A percentile compares a stretch with the other conserved stretches of the same genome.
Conservation (phyloP, 1,140 invertebrate genomes). For the Drosophila watanabei region DNA sequence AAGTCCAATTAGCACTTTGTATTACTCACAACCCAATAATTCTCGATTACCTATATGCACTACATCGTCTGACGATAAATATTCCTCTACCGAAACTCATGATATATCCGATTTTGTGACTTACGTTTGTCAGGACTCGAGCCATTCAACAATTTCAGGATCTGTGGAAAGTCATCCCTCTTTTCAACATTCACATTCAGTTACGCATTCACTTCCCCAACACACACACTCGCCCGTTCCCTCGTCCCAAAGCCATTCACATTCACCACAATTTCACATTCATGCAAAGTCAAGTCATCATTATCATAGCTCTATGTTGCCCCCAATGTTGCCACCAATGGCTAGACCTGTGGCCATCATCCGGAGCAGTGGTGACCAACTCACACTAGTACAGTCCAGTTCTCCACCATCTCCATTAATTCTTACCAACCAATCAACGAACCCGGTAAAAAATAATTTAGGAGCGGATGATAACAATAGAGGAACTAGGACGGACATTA, state of each 20-base stretch:
- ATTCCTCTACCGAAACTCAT: slow-evolving; percentile 86
- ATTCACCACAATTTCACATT: slow-evolving; percentile 72
- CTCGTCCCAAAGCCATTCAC: slow-evolving; percentile 54
- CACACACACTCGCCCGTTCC: background rate
- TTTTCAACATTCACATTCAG: slow-evolving; percentile 62
- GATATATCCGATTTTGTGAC: slow-evolving; percentile 98
- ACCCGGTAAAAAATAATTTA: slow-evolving; percentile 33
- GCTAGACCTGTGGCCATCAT: slow-evolving; percentile 98
- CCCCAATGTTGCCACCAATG: slow-evolving; percentile 98
- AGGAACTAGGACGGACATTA: slow-evolving; percentile 6
- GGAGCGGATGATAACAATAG: slow-evolving; percentile 44
- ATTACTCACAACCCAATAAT: slow-evolving; percentile 87
- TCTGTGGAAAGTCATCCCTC: slow-evolving; percentile 37
- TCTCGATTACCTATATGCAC: slow-evolving; percentile 51
- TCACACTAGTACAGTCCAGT: slow-evolving; percentile 86
- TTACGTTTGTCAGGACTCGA: slow-evolving; percentile 96
- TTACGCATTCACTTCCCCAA: slow-evolving; percentile 26
- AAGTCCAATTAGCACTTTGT: slow-evolving; percentile 85
- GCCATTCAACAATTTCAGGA: slow-evolving; percentile 36
- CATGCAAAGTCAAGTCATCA: slow-evolving; percentile 69
- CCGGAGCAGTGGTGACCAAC: slow-evolving; percentile 92
- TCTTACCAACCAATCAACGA: slow-evolving; percentile 46
- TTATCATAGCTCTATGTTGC: slow-evolving; percentile 93
- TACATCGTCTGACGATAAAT: slow-evolving; percentile 56
- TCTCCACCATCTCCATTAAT: slow-evolving; percentile 87